Conservation (phyloP, 2,113 vertebrate genomes). For the Rhineura floridana region DNA sequence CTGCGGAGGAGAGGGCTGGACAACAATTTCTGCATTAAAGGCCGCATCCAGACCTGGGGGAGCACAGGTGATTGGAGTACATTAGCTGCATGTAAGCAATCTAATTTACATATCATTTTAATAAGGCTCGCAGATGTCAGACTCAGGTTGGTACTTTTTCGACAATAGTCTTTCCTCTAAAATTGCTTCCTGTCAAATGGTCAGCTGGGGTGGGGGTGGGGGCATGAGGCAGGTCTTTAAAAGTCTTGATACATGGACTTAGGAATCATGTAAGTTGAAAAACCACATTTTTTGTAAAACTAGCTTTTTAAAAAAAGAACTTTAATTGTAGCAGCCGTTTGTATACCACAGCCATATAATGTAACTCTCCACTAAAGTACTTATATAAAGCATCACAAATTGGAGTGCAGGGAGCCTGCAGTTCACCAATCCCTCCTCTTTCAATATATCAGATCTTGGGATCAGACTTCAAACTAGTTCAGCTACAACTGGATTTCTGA, state of each 20-base stretch:
- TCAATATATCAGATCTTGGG: background rate
- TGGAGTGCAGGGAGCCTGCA: background rate
- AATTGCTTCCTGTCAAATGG: background rate
- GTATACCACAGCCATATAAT: background rate
- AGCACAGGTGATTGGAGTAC: slow-evolving; percentile 3
- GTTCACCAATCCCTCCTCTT: background rate
- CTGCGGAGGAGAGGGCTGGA: background rate
- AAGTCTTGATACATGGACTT: background rate
- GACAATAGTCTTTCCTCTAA: background rate
- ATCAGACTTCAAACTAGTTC: background rate
- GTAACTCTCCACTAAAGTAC: background rate
- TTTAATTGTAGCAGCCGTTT: background rate
- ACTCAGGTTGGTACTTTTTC: background rate
- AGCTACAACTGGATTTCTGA: background rate
- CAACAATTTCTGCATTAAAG: background rate
- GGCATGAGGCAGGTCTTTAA: background rate
- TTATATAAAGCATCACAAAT: background rate
- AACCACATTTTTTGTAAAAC: background rate
- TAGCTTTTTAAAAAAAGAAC: background rate
- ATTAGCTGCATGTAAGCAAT: background rate
- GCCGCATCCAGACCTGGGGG: background rate
- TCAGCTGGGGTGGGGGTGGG: no score
- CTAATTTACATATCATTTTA: background rate
- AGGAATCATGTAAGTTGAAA: background rate
- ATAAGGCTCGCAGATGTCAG: slow-evolving; percentile 11